phyloP scores from a whole-genome alignment of 2,797 vertebrate species.

The Myoxocephalus aenaeus region DNA sequence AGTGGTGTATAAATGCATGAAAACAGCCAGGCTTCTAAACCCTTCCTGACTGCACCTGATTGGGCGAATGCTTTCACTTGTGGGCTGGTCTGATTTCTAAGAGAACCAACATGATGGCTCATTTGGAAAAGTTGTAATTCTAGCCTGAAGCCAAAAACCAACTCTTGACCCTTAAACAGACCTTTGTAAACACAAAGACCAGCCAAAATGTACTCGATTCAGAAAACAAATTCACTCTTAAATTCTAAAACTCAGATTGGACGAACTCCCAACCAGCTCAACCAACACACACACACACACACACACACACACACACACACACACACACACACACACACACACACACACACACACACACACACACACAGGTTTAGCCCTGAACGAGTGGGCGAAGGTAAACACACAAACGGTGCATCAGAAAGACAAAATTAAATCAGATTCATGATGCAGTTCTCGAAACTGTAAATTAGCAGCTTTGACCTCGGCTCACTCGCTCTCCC shows the following conservation, averaged over 20 bases:
- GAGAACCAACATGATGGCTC: no score
- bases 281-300: background rate
- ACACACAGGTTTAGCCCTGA: background rate
- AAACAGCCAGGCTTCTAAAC: background rate
- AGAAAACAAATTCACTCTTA: no score
- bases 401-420: background rate
- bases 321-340: no score
- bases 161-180: background rate
- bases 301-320: background rate
- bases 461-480: constrained; percentile 35
- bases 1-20: background rate
- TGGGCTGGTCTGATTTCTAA: background rate
- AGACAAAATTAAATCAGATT: constrained; percentile 14
- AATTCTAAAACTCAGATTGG: background rate
- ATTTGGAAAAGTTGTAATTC: background rate
- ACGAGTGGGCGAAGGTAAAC: constrained; percentile 5
- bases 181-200: background rate
- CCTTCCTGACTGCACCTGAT: background rate
- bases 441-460: constrained; percentile 14
- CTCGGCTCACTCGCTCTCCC: constrained; percentile 23
- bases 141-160: no score
- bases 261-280: background rate
- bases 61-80: background rate
- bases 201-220: background rate
- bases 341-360: background rate